These are phyloP conservation scores for Agrochola lota DNA, from an alignment of 2,888 invertebrate genomes.

Conservation along the genomic window DNA sequence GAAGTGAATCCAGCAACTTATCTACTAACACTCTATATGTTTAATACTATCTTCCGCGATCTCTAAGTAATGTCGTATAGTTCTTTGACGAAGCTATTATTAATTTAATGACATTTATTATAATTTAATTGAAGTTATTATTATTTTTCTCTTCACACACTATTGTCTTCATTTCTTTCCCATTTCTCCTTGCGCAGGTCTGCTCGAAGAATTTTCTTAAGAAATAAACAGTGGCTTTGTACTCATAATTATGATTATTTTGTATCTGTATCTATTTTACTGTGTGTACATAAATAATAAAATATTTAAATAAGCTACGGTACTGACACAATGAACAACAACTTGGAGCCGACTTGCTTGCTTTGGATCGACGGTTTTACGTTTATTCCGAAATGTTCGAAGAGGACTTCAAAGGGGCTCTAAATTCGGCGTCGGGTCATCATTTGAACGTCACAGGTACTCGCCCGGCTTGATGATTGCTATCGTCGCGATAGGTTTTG, in stretches of 20 bases:
- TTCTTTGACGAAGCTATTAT: background rate
- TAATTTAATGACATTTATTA: too few species aligned
- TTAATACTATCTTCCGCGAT: background rate
- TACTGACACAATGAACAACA: constrained; percentile 12
- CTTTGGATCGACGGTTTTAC: constrained; percentile 9
- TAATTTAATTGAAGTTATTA: too few species aligned
- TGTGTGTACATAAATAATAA: too few species aligned
- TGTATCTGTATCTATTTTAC: too few species aligned
- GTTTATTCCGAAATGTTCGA: background rate
- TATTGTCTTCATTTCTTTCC: too few species aligned
- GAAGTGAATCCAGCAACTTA: background rate
- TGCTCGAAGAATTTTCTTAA: too few species aligned
- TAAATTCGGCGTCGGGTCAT: constrained; percentile 22
- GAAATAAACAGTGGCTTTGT: too few species aligned
- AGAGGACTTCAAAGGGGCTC: constrained; percentile 44
- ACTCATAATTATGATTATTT: too few species aligned
- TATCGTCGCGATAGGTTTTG: constrained; percentile 5
- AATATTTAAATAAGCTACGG: background rate
- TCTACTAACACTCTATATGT: too few species aligned
- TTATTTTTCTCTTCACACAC: too few species aligned
- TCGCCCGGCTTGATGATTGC: constrained; percentile 30
- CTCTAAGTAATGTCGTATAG: background rate
- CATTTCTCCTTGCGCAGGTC: too few species aligned
- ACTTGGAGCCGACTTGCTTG: constrained; percentile 11
- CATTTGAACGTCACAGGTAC: constrained; percentile 20